These are phyloP conservation scores for Pyxicephalus adspersus DNA, from an alignment of 2,113 vertebrate genomes.

Conservation along the genomic window DNA sequence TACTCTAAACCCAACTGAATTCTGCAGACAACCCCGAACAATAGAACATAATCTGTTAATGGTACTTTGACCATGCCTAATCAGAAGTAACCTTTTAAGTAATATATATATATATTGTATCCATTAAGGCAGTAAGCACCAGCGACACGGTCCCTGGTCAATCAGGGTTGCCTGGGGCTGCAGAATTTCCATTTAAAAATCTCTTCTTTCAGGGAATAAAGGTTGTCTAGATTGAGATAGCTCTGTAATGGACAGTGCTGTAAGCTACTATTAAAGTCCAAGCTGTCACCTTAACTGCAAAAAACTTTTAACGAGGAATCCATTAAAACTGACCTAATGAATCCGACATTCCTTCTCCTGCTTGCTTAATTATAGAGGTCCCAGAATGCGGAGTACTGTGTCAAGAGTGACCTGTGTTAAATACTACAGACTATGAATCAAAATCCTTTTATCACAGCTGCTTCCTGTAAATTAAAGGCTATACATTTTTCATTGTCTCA, in stretches of 20 bases:
- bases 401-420: conserved; percentile 56
- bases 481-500: too few relatives aligned
- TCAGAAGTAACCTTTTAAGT: conserved; percentile 68
- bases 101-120: conserved; percentile 64
- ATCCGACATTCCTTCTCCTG: conserved; percentile 71
- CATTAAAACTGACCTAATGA: conserved; percentile 71
- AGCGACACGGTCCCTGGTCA: conserved; percentile 68
- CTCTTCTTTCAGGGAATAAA: conserved; percentile 73
- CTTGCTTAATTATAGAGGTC: conserved; percentile 66
- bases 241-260: conserved; percentile 66
- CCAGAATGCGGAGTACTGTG: conserved; percentile 59
- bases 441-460: too few relatives aligned
- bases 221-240: conserved; percentile 68
- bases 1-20: background rate
- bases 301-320: conserved; percentile 72
- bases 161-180: conserved; percentile 70
- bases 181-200: conserved; percentile 75
- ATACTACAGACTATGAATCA: background rate
- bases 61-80: conserved; percentile 58
- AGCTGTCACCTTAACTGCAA: conserved; percentile 70
- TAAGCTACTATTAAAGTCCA: conserved; percentile 69
- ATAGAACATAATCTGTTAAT: conserved; percentile 61
- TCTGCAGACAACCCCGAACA: conserved; percentile 28
- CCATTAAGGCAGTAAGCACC: conserved; percentile 68
- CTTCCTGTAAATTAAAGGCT: too few relatives aligned